Conservation (phyloP, 2,888 invertebrate species). For the Oscheius sp. region DNA sequence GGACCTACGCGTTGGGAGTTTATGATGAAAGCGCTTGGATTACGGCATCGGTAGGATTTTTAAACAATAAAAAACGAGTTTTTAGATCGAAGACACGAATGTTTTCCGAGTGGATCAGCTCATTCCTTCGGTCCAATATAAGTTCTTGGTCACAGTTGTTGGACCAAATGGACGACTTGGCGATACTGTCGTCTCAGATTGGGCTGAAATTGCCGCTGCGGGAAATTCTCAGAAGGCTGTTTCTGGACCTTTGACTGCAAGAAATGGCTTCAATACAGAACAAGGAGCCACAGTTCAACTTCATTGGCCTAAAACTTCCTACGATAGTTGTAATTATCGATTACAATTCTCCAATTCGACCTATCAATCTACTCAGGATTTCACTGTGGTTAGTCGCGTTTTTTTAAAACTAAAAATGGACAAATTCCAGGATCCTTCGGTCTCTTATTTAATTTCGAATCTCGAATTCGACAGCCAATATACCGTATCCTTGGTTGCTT, state of each 20-base stretch:
- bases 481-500: conserved; percentile 40
- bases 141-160: conserved; percentile 60
- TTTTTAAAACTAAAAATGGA: neutral
- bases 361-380: conserved; percentile 31
- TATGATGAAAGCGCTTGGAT: conserved; percentile 65
- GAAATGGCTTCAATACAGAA: conserved; percentile 59
- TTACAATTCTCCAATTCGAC: conserved; percentile 46
- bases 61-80: neutral
- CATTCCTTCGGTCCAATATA: conserved; percentile 66
- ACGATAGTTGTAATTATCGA: conserved; percentile 49
- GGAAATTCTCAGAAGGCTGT: conserved; percentile 11
- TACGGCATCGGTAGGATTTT: conserved; percentile 61
- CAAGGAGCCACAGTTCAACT: conserved; percentile 58
- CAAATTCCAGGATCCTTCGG: conserved; percentile 46
- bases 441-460: conserved; percentile 43
- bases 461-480: conserved; percentile 57
- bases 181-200: conserved; percentile 57
- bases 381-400: conserved; percentile 33
- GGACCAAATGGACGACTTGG: conserved; percentile 62
- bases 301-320: conserved; percentile 50
- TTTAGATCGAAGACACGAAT: conserved; percentile 59
- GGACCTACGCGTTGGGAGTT: conserved; percentile 43
- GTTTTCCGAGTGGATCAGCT: conserved; percentile 61
- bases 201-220: conserved; percentile 51
- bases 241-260: conserved; percentile 44